Conservation (phyloP, 2,113 vertebrate species). For the Zosterops hypoxanthus region DNA sequence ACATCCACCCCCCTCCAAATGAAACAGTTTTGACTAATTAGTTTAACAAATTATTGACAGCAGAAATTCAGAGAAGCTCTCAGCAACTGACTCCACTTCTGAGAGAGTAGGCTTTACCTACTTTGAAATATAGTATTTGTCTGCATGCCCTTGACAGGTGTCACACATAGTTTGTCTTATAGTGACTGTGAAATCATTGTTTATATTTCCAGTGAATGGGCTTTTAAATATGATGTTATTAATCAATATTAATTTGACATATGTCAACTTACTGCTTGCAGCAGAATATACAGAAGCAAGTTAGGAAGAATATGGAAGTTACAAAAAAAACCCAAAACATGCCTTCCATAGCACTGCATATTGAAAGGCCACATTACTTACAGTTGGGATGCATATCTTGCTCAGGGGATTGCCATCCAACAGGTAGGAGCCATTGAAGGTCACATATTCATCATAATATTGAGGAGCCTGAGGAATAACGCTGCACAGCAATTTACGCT, state of each 20-base stretch:
- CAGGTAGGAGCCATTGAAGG: slow-evolving; percentile 97
- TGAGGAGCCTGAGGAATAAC: slow-evolving; percentile 97
- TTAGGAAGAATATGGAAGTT: neutral
- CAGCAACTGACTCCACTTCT: neutral
- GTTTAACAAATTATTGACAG: neutral
- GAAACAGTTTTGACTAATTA: neutral
- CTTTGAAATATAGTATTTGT: neutral
- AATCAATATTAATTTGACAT: neutral
- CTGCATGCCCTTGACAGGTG: neutral
- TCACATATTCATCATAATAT: slow-evolving; percentile 98
- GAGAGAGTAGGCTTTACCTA: neutral
- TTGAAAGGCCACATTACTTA: slow-evolving; percentile 74
- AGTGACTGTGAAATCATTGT: neutral
- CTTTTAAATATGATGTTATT: neutral
- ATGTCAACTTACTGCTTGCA: neutral
- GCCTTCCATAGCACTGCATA: neutral
- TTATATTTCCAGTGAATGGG: neutral
- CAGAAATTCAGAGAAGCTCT: neutral
- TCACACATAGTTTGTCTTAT: neutral
- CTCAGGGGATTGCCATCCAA: slow-evolving; percentile 97
- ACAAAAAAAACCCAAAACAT: neutral
- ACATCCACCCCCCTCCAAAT: neutral
- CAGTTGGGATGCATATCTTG: slow-evolving; percentile 98
- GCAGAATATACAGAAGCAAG: neutral
- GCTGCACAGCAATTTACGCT: slow-evolving; percentile 93